These are phyloP conservation scores for Malurus melanocephalus DNA, from an alignment of 2,113 vertebrate genomes.

Conservation along the genomic window DNA sequence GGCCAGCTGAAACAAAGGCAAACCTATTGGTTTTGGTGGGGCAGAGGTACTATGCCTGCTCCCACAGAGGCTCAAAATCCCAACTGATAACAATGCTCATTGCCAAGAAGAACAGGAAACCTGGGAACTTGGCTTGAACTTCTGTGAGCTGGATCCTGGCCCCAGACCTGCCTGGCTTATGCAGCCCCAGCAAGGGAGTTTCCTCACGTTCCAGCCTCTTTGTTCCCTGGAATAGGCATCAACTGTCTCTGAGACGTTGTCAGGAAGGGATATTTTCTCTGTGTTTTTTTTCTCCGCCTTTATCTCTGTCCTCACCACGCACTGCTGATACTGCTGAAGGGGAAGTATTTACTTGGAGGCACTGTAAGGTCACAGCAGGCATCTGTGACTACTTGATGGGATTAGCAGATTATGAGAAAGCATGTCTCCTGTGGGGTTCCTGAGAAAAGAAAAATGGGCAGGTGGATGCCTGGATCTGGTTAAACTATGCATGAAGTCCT, in stretches of 20 bases:
- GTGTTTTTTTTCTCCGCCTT: neutral
- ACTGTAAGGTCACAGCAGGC: constrained; percentile 15
- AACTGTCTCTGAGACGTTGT: neutral
- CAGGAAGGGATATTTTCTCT: neutral
- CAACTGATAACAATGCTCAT: neutral
- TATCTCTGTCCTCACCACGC: neutral
- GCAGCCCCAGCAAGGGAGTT: neutral
- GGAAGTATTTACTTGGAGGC: neutral
- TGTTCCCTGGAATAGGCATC: neutral
- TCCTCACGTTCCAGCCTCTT: neutral
- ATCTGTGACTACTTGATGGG: constrained; percentile 47
- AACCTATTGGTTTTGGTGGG: neutral
- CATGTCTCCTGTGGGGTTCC: neutral
- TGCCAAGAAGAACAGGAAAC: neutral
- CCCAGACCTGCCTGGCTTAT: accelerated
- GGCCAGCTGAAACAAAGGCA: neutral
- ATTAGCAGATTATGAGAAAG: constrained; percentile 51
- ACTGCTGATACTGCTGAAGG: neutral
- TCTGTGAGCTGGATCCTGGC: neutral
- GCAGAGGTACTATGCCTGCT: neutral
- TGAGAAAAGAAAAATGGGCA: neutral
- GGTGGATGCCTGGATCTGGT: constrained; percentile 9
- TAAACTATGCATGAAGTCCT: constrained; percentile 5
- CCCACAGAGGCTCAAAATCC: neutral
- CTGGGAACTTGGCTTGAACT: neutral